phyloP scores from a whole-genome alignment of 2,888 invertebrate species.

The Sepiola atlantica region DNA sequence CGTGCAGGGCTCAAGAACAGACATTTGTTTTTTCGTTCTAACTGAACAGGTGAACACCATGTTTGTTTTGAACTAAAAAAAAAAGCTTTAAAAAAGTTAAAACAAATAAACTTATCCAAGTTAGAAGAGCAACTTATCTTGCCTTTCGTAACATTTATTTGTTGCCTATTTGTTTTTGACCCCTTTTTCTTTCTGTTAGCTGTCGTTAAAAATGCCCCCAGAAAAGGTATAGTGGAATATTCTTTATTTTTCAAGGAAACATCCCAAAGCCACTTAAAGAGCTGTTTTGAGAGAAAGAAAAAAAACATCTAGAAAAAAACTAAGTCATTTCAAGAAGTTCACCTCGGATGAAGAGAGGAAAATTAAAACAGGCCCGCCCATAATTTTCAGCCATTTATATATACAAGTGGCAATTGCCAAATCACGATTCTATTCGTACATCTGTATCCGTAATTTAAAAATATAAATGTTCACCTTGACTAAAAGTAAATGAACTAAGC shows the following conservation, averaged over 20 bases:
- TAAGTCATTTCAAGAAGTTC: neutral
- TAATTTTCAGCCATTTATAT: neutral
- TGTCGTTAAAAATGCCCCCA: too few species aligned
- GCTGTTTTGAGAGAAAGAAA: neutral
- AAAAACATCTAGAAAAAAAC: neutral
- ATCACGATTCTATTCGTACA: neutral
- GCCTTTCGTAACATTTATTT: too few species aligned
- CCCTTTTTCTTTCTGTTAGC: too few species aligned
- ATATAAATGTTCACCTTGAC: conserved; percentile 5
- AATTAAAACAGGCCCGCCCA: neutral
- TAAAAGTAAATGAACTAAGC: neutral
- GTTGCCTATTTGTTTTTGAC: too few species aligned
- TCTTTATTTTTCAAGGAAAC: neutral
- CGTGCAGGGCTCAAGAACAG: too few species aligned
- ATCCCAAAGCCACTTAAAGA: neutral
- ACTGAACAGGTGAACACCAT: too few species aligned
- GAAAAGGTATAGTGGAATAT: neutral
- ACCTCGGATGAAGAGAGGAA: conserved; percentile 14
- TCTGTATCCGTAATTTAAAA: neutral
- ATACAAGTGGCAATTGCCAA: neutral
- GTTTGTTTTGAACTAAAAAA: too few species aligned
- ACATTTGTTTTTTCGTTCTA: too few species aligned
- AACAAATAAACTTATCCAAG: neutral
- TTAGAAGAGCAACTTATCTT: too few species aligned
- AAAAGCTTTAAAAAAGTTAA: neutral